phyloP scores from a whole-genome alignment of 2,888 invertebrate genomes.

The Lepidocyrtinus sp. region DNA sequence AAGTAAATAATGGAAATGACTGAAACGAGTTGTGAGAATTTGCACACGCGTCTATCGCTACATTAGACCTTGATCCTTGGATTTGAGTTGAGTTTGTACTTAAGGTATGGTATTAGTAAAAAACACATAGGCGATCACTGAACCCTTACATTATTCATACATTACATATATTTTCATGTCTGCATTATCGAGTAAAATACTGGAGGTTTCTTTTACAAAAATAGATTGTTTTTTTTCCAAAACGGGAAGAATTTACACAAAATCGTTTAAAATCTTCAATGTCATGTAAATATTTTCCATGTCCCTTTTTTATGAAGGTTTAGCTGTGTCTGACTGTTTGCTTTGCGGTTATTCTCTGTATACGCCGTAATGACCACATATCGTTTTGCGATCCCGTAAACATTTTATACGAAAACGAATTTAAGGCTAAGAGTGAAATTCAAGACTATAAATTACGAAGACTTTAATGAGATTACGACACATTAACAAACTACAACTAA shows the following conservation, averaged over 20 bases:
- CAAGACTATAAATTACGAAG: too few relatives aligned
- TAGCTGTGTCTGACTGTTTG: not conserved
- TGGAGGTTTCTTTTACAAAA: too few relatives aligned
- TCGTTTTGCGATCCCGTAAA: slow-evolving; percentile 35
- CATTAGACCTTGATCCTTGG: slow-evolving; percentile 1
- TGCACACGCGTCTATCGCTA: slow-evolving; percentile 9
- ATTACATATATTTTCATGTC: too few relatives aligned
- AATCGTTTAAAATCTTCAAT: too few relatives aligned
- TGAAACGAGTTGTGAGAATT: not conserved
- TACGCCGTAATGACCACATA: slow-evolving; percentile 34
- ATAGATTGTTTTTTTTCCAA: too few relatives aligned
- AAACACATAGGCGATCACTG: too few relatives aligned
- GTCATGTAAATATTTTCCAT: not conserved
- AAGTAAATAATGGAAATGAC: not conserved
- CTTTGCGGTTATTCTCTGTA: slow-evolving; percentile 17
- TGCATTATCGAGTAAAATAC: too few relatives aligned
- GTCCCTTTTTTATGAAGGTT: not conserved
- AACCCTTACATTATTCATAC: too few relatives aligned
- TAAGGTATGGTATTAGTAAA: too few relatives aligned
- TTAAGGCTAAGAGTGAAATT: not conserved
- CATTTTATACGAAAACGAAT: not conserved
- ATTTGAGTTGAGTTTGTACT: not conserved
- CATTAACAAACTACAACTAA: too few relatives aligned
- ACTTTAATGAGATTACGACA: too few relatives aligned
- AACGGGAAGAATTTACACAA: too few relatives aligned